Conservation (phyloP, 2,113 vertebrate species). For the Montifringilla adamsi region DNA sequence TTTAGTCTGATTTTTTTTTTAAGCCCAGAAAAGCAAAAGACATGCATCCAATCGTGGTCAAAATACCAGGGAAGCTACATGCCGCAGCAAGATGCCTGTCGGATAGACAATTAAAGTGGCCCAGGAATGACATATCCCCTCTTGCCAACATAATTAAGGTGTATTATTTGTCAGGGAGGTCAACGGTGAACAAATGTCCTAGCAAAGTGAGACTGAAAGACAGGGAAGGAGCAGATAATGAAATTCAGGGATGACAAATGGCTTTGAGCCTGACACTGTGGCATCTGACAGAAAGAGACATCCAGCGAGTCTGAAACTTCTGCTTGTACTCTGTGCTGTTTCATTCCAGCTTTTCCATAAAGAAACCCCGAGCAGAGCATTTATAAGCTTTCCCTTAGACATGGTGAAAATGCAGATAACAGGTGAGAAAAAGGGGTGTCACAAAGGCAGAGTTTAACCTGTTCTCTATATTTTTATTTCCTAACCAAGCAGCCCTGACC, state of each 20-base stretch:
- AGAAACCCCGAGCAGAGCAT: not conserved
- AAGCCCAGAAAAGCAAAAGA: conserved; percentile 42
- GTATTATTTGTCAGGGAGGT: conserved; percentile 96
- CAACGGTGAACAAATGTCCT: conserved; percentile 96
- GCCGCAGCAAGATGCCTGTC: conserved; percentile 76
- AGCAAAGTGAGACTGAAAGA: conserved; percentile 87
- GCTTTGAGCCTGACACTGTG: conserved; percentile 87
- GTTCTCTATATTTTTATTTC: not conserved
- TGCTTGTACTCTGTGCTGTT: conserved; percentile 45
- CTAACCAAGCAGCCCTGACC: not conserved
- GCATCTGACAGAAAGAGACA: conserved; percentile 95
- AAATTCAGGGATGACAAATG: conserved; percentile 99
- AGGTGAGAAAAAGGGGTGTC: not conserved
- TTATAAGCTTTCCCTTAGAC: conserved; percentile 37
- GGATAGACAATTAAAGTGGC: conserved; percentile 86
- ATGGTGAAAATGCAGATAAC: not conserved
- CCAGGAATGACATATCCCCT: conserved; percentile 89
- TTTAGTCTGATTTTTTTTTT: not conserved
- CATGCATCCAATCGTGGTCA: conserved; percentile 41
- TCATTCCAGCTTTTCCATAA: conserved; percentile 38
- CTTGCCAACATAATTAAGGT: conserved; percentile 99
- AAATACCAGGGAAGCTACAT: conserved; percentile 70
- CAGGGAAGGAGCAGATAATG: conserved; percentile 92
- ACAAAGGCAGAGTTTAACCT: not conserved
- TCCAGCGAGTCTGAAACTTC: conserved; percentile 80